Evolutionary conservation across 2,113 vertebrate genomes (phyloP).

Genomic region (Ciconia maguari): DNA sequence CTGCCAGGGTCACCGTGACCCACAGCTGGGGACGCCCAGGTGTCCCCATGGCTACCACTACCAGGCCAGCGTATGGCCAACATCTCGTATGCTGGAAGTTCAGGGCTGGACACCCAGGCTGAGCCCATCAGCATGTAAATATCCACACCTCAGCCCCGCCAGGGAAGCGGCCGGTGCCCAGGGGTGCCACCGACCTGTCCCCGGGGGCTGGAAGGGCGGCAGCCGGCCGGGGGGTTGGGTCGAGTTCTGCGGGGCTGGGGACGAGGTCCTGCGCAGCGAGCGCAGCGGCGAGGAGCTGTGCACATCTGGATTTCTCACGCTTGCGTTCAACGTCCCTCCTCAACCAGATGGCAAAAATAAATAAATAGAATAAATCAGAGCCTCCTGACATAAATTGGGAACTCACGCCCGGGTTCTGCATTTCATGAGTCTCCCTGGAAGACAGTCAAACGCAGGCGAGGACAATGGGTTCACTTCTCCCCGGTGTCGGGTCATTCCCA

Average conservation of each 20-base stretch:
- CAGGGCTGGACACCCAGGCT: not conserved
- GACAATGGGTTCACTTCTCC: slow-evolving; percentile 66
- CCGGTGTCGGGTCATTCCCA: slow-evolving; percentile 60
- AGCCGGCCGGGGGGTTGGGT: fast-evolving
- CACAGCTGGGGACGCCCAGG: not conserved
- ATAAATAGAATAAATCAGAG: slow-evolving; percentile 68
- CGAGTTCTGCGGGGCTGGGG: not conserved
- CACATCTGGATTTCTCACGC: slow-evolving; percentile 70
- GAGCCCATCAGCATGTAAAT: fast-evolving
- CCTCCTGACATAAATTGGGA: slow-evolving; percentile 63
- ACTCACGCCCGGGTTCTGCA: slow-evolving; percentile 44
- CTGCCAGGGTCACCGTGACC: not conserved
- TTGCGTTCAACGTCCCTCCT: slow-evolving; percentile 25
- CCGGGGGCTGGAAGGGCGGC: fast-evolving
- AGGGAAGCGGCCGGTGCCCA: not conserved
- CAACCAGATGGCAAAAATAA: slow-evolving; percentile 70
- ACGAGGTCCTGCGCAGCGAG: not conserved
- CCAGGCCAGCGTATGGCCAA: fast-evolving
- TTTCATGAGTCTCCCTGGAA: slow-evolving; percentile 64
- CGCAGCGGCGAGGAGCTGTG: not conserved
- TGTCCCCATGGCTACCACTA: not conserved
- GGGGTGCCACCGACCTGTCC: fast-evolving
- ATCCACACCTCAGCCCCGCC: fast-evolving
- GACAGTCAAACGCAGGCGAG: slow-evolving; percentile 50
- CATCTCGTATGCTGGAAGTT: not conserved